Evolutionary conservation across 1,140 invertebrate species (phyloP), one percentile per base, ranked within the genome.

Genomic region (Pseudomyrmex cubaensis): DNA sequence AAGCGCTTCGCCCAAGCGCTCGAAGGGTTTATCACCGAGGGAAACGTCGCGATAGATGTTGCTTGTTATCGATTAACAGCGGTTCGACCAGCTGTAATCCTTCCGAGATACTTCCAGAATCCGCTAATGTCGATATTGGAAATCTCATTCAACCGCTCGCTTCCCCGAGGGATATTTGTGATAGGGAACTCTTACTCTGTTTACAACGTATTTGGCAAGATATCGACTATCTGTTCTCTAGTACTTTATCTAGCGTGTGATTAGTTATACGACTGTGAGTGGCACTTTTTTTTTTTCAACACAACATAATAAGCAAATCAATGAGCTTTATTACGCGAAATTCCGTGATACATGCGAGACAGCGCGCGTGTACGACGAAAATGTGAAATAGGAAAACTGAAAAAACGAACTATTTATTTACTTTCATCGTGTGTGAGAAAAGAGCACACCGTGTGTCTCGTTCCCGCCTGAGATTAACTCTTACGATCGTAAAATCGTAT

Each of bases 401-500:
- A 70, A 61, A 59, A 52, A 62, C 74, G 35, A 83, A 62, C 74
- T 78, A 78, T 83, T 83, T 83, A 78, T 83, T 83, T 83, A 78
- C 74, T 46, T 67, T 67, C 17, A n/a, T 22, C 35, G n/a, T 46
- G 62, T 74, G 82, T 59, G 57, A 63, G 78, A 75, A n/a, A 12
- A 50, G 66, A 80, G 57, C 17, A 48, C 54, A 54, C 35, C 64
- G 20, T 35, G n/a, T 56, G 69, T 76, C 35, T 59, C 69, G 52
- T 70, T 73, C 52, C 72, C 15, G 66, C 67, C 48, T 46, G 56
- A 85, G 70, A 86, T 84, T 74, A 62, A 13, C 48, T 82, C 25
- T 35, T 35, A 35, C 64, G 86, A 87, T 91, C 89, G 84, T 92
- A 91, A 92, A 92, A 91, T 69, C 80, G 67, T 90, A 88, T 85